A percentile compares a stretch with the other conserved stretches of the same genome.
phyloP scores from a whole-genome alignment of 2,113 vertebrate species.

The Pogona vitticeps region DNA sequence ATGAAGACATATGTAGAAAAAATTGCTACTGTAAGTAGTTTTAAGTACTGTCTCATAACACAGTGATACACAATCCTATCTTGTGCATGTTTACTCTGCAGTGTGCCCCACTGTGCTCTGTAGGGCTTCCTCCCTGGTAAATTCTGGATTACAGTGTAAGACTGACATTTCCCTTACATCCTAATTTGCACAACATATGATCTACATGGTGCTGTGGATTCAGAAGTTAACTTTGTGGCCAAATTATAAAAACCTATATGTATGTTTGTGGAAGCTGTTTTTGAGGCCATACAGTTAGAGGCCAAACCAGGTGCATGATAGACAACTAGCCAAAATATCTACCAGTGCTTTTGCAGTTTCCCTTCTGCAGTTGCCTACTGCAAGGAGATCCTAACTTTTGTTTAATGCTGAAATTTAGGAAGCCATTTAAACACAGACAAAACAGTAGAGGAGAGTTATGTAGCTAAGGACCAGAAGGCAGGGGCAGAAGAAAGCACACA shows the following conservation, averaged over 20 bases:
- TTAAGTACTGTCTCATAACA: background rate
- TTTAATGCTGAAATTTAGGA: background rate
- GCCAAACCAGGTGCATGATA: too few species aligned
- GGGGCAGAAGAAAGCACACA: background rate
- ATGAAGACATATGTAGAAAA: constrained; percentile 95
- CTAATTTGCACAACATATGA: background rate
- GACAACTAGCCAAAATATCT: too few species aligned
- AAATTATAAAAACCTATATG: too few species aligned
- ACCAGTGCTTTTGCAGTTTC: too few species aligned
- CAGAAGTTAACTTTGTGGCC: background rate
- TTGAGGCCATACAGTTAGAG: too few species aligned
- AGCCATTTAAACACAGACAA: background rate
- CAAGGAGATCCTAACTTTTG: background rate
- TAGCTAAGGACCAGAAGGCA: background rate
- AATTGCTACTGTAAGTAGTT: constrained; percentile 88
- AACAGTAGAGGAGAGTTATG: background rate
- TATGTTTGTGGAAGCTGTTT: too few species aligned
- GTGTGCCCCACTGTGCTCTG: background rate
- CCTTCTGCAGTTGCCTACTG: too few species aligned
- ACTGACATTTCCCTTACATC: background rate
- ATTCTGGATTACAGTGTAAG: background rate
- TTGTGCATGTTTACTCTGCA: background rate
- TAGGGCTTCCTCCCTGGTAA: background rate
- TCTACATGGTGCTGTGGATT: background rate
- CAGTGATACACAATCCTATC: background rate